A percentile compares a stretch with the other conserved stretches of the same genome.
These are phyloP conservation scores for Cercopithecus diana DNA, from an alignment of 2,797 vertebrate genomes.

Conservation along the genomic window DNA sequence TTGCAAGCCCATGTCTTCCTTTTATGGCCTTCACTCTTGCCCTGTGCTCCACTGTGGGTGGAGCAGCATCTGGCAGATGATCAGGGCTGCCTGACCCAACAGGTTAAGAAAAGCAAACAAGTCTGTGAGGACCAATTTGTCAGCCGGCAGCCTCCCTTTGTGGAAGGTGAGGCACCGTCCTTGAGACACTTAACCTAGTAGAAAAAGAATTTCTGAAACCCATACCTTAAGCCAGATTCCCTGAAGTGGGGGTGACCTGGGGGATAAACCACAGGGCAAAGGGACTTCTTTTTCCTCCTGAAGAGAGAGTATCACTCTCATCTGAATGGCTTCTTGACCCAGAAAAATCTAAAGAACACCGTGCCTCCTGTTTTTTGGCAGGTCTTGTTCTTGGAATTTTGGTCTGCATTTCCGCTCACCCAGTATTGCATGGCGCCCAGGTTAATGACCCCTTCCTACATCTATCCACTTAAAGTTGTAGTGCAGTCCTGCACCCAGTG, in stretches of 20 bases:
- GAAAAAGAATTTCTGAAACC: neutral
- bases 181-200: neutral
- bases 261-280: neutral
- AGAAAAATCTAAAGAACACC: neutral
- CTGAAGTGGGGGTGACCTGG: neutral
- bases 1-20: neutral
- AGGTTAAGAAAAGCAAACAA: slow-evolving; percentile 16
- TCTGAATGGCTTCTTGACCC: neutral
- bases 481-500: neutral
- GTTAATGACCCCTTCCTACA: neutral
- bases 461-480: neutral
- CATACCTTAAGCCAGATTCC: neutral
- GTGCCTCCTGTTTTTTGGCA: neutral
- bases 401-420: neutral
- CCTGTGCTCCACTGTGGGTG: neutral
- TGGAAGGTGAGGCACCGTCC: neutral
- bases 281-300: neutral
- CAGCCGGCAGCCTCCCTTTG: neutral
- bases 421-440: too few relatives aligned
- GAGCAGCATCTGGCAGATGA: neutral
- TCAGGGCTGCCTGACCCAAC: neutral
- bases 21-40: neutral
- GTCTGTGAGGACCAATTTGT: neutral
- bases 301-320: neutral
- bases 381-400: neutral